These are phyloP conservation scores for Leuciscus idus DNA, from an alignment of 2,113 vertebrate species.

Conservation along the genomic window DNA sequence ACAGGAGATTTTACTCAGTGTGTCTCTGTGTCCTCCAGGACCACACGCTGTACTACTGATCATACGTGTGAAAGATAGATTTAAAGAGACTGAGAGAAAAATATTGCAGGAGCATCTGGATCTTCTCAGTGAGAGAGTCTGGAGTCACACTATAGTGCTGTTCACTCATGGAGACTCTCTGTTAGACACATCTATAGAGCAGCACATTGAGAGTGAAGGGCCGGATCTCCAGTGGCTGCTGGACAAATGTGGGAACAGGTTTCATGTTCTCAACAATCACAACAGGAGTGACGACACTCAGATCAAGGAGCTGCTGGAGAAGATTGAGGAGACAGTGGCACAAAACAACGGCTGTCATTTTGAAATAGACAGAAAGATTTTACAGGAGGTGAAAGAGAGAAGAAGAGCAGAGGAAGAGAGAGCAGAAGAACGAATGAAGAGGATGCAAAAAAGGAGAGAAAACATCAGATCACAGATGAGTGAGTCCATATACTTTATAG, in stretches of 20 bases:
- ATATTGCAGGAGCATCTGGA: background rate
- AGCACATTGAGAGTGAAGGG: background rate
- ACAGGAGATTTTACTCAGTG: background rate
- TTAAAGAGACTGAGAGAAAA: background rate
- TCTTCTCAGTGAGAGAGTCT: background rate
- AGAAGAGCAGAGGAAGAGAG: no score
- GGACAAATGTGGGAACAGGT: slow-evolving; percentile 9
- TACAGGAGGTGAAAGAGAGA: no score
- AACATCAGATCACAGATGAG: no score
- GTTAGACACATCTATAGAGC: slow-evolving; percentile 5
- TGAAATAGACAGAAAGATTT: no score
- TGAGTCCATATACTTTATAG: no score
- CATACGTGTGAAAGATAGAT: fast-evolving
- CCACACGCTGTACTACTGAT: slow-evolving; percentile 1
- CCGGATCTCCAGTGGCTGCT: background rate
- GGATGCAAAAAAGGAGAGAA: no score
- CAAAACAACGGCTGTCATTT: no score
- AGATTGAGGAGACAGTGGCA: no score
- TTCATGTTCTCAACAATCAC: background rate
- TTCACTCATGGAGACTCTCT: background rate
- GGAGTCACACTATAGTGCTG: slow-evolving; percentile 14
- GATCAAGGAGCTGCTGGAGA: no score
- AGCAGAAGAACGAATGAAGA: no score
- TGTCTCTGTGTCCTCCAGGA: slow-evolving; percentile 3
- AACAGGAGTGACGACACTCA: background rate